Percentiles rank a stretch among this genome's conserved stretches.
Conservation (phyloP, 2,888 invertebrate species). For the Tridacna crocea region DNA sequence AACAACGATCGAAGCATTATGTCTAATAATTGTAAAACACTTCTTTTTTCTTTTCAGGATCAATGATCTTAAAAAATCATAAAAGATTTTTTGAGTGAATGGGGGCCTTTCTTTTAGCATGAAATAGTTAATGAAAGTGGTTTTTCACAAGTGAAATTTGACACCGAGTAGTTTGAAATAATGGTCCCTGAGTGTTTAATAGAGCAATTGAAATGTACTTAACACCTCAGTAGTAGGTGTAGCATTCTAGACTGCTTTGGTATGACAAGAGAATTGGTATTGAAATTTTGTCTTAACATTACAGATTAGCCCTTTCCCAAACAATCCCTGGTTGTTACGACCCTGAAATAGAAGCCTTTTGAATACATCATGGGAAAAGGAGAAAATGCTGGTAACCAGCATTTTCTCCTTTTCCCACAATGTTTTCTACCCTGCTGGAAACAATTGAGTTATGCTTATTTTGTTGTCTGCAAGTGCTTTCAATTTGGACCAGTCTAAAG, state of each 20-base stretch:
- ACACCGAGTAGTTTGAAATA: constrained; percentile 14
- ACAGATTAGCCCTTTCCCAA: too few relatives aligned
- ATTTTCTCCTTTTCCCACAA: neutral
- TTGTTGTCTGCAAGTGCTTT: too few relatives aligned
- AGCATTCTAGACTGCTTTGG: neutral
- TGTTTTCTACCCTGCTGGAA: neutral
- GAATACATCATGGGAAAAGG: constrained; percentile 5
- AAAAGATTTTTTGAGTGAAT: too few relatives aligned
- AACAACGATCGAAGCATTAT: too few relatives aligned
- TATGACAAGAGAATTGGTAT: neutral
- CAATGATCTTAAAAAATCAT: too few relatives aligned
- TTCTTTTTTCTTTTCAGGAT: too few relatives aligned
- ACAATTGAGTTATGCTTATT: too few relatives aligned
- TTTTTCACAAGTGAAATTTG: constrained; percentile 20
- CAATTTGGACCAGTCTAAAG: too few relatives aligned
- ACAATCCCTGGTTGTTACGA: too few relatives aligned
- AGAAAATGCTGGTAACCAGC: neutral
- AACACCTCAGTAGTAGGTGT: neutral
- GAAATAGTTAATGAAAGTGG: neutral
- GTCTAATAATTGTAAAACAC: too few relatives aligned
- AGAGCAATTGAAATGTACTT: constrained; percentile 15
- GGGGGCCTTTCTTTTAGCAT: neutral
- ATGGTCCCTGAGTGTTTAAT: constrained; percentile 21
- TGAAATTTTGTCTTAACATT: neutral
- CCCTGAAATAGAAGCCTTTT: too few relatives aligned